These are phyloP conservation scores for Genyomyrus donnyi DNA, from an alignment of 2,113 vertebrate genomes.

Conservation along the genomic window DNA sequence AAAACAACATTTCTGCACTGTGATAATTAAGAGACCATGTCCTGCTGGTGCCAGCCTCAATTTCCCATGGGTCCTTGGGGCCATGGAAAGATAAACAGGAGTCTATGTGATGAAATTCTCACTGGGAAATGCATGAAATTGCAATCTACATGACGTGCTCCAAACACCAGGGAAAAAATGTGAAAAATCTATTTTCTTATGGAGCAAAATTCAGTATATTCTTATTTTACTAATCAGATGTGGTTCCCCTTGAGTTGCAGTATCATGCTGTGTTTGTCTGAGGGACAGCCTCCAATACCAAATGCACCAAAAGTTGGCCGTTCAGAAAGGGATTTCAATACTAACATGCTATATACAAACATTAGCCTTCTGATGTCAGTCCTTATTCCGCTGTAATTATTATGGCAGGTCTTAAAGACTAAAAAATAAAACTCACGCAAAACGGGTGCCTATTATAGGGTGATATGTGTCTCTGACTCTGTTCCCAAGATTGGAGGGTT, in stretches of 20 bases:
- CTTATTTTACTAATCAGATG: not conserved
- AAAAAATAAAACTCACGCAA: not conserved
- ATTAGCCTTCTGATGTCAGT: not conserved
- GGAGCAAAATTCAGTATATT: not conserved
- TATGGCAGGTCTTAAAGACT: not conserved
- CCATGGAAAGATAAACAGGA: not conserved
- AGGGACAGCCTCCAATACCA: not conserved
- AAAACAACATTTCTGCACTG: not conserved
- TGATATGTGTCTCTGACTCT: not conserved
- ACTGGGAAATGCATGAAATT: not conserved
- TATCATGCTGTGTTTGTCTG: not conserved
- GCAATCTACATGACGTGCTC: not conserved
- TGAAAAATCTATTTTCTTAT: not conserved
- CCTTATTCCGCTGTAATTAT: not conserved
- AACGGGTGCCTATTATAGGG: not conserved
- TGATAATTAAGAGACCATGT: not conserved
- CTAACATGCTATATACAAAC: not conserved
- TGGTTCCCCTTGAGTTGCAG: not conserved
- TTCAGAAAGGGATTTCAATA: not conserved
- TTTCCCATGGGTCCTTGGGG: not conserved
- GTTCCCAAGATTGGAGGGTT: not conserved
- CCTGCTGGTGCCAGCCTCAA: not conserved
- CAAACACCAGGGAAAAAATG: not conserved
- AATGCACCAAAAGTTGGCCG: not conserved
- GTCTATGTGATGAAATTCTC: not conserved